Base-by-base conservation (phyloP, 1,140 invertebrate species). In the Limonius californicus region DNA sequence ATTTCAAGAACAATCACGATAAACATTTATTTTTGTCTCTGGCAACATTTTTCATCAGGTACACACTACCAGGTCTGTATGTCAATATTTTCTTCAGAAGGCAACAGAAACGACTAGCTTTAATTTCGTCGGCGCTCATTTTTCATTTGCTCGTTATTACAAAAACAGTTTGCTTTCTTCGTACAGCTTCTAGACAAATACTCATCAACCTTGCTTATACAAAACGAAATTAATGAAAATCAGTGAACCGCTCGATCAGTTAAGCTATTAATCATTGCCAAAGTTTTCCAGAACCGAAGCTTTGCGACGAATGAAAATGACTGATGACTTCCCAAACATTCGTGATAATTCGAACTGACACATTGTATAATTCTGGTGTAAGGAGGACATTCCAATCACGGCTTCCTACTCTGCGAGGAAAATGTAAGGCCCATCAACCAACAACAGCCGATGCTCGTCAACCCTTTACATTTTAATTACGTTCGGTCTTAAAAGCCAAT, bases 221-320 rank as follows among this genome's bases (percentile, higher is more conserved):
- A 63, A 68, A 66, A 57, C 57, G 50, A 68, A 63, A 66, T 68
- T 68, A 68, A 68, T 66, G 64, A 63, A 68, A 68, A 68, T 68
- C 62, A 66, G 21, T 62, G 64, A 68, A 66, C 67, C 57, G 67
- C 64, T 64, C 65, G 65, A 68, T 68, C 65, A 66, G 65, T 56
- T 30, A 39, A 9, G 62, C 62, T 64, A 68, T 68, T 66, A 68
- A 68, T 68, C 67, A 68, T 62, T 35, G 4, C 27, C 12, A 56
- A 60, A 54, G 4, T 53, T 62, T 19, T 21, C 42, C 43, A 3
- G 12, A 50, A 55, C 12, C 14, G 12, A 61, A 42, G 20, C 19
- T 30, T n/a, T 12, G 2, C 39, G 3, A 3, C 27, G 39, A 32
- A 6, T 12, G 19, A 55, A 20, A 61, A 61, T 64, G 58, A 64